A percentile compares a stretch with the other conserved stretches of the same genome.
Conservation (phyloP, 2,113 vertebrate genomes). For the Crypturellus undulatus region DNA sequence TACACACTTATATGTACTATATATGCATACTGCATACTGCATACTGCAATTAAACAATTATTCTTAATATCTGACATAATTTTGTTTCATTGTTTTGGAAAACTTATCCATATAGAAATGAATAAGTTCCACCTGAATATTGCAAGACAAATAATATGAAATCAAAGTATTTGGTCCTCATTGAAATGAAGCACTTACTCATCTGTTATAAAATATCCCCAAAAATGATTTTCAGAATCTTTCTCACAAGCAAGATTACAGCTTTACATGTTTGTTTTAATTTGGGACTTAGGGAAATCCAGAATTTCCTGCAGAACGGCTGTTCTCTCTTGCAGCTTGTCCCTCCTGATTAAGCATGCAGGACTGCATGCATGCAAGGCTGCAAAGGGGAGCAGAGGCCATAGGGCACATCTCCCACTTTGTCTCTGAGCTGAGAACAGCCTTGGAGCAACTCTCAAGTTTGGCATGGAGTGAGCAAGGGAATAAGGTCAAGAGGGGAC, state of each 20-base stretch:
- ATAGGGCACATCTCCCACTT: neutral
- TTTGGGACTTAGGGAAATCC: neutral
- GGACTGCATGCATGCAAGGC: neutral
- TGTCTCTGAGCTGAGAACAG: neutral
- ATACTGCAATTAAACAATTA: neutral
- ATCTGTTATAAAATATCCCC: neutral
- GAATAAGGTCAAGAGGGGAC: neutral
- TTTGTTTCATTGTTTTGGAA: neutral
- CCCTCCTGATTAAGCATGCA: neutral
- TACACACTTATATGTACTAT: too few relatives aligned
- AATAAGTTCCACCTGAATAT: neutral
- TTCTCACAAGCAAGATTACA: neutral
- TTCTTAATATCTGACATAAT: neutral
- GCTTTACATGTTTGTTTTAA: neutral
- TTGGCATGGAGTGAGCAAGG: neutral
- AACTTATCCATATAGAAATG: neutral
- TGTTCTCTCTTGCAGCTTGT: neutral
- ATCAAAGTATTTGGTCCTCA: neutral
- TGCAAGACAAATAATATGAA: neutral
- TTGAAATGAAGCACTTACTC: neutral
- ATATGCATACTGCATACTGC: too few relatives aligned
- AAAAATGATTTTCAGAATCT: neutral
- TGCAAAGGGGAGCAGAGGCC: neutral
- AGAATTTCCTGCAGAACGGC: neutral
- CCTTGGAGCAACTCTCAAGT: neutral